Evolutionary conservation across 2,797 vertebrate species (phyloP).

Genomic region (Myotis vivesi): DNA sequence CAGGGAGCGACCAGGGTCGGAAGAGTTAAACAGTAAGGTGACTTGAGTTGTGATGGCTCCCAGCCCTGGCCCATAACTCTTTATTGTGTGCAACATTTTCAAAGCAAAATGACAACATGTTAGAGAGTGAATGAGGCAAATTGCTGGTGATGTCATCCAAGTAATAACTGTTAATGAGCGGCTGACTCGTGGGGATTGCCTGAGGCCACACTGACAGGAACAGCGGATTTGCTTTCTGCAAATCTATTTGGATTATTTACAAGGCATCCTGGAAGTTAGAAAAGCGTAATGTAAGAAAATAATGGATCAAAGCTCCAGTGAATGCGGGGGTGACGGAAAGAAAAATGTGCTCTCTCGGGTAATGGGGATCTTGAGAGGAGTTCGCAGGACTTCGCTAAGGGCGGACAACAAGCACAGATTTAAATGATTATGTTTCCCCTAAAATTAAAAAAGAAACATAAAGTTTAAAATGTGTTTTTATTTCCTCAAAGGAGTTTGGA

Average conservation of each 20-base stretch:
- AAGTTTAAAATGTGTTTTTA: not conserved
- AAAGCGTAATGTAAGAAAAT: constrained; percentile 11
- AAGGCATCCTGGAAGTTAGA: constrained; percentile 41
- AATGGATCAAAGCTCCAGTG: not conserved
- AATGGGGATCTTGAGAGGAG: constrained; percentile 24
- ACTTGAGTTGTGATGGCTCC: constrained; percentile 19
- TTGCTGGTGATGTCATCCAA: constrained; percentile 77
- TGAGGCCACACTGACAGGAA: constrained; percentile 61
- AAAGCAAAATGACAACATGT: constrained; percentile 53
- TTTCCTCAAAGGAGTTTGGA: not conserved
- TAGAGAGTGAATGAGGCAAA: constrained; percentile 66
- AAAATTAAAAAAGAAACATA: not conserved
- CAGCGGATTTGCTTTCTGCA: constrained; percentile 60
- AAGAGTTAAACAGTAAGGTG: constrained; percentile 35
- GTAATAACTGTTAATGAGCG: constrained; percentile 67
- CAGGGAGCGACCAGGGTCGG: not conserved
- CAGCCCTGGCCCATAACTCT: constrained; percentile 48
- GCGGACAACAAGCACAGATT: not conserved
- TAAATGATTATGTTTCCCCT: constrained; percentile 21
- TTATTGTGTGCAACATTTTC: constrained; percentile 1
- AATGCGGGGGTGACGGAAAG: not conserved
- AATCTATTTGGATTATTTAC: constrained; percentile 69
- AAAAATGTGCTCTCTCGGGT: not conserved
- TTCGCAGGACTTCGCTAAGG: constrained; percentile 1
- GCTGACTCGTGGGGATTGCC: constrained; percentile 51